These are phyloP conservation scores for Belgica antarctica DNA, from an alignment of 2,888 invertebrate genomes.

Conservation along the genomic window DNA sequence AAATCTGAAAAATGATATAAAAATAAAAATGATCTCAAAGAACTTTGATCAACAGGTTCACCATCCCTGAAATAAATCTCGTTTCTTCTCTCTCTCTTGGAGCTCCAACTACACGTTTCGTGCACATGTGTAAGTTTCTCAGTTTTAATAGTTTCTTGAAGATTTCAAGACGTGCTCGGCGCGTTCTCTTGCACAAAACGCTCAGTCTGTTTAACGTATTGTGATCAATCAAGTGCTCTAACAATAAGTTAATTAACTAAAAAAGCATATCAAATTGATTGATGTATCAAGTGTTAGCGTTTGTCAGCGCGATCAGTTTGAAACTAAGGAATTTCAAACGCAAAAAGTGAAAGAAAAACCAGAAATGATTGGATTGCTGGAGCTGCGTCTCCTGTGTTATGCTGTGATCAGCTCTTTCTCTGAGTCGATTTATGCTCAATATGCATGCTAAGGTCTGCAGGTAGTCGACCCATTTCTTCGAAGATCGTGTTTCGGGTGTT, in stretches of 20 bases:
- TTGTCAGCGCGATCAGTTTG: background rate
- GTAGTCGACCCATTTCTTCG: conserved; percentile 41
- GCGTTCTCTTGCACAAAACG: conserved; percentile 19
- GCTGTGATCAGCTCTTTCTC: background rate
- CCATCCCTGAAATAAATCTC: conserved; percentile 31
- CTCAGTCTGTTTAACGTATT: conserved; percentile 39
- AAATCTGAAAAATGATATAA: no score
- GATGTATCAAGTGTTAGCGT: conserved; percentile 19
- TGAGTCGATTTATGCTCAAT: background rate
- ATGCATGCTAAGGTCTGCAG: conserved; percentile 20
- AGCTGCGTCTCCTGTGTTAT: conserved; percentile 9
- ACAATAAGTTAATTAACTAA: conserved; percentile 4
- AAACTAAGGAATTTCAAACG: background rate
- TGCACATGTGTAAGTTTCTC: conserved; percentile 39
- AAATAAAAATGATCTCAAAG: no score
- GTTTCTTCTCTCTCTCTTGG: conserved; percentile 29
- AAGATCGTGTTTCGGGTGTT: conserved; percentile 27
- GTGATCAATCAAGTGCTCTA: conserved; percentile 38
- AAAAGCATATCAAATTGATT: background rate
- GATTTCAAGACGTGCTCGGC: conserved; percentile 19
- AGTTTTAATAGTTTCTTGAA: background rate
- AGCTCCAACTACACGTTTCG: conserved; percentile 32
- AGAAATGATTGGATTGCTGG: conserved; percentile 8
- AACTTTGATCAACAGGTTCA: no score
- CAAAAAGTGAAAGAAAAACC: background rate